Percentiles rank a stretch among this genome's conserved stretches.
Evolutionary conservation across 2,113 vertebrate species (phyloP).

Genomic region (Hippoglossus stenolepis): DNA sequence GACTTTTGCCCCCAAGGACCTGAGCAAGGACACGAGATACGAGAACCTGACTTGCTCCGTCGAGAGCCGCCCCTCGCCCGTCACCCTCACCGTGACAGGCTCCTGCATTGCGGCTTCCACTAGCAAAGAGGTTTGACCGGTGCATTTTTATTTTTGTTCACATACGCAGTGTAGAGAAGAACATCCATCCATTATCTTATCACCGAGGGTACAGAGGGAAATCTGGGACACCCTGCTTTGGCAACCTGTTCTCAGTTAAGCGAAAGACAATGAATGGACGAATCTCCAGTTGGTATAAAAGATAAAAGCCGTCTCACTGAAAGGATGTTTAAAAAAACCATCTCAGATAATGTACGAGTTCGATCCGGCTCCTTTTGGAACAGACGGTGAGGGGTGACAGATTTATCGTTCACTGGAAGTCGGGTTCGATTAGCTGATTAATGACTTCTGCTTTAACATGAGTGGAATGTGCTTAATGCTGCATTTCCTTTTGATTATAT

Average conservation of each 20-base stretch:
- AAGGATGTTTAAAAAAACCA: no score
- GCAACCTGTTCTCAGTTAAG: no score
- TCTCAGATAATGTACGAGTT: no score
- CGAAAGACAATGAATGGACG: no score
- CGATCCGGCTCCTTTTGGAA: background rate
- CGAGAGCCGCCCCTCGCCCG: conserved; percentile 72
- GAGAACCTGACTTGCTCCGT: conserved; percentile 85
- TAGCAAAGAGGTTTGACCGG: conserved; percentile 83
- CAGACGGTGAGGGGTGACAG: conserved; percentile 10
- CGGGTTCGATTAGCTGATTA: no score
- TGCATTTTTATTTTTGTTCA: background rate
- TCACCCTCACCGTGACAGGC: conserved; percentile 85
- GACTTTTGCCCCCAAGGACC: conserved; percentile 83
- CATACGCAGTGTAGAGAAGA: no score
- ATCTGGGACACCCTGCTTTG: no score
- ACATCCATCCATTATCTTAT: no score
- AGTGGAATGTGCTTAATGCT: no score
- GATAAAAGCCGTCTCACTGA: conserved; percentile 1
- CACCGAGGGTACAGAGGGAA: no score
- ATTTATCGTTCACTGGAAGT: conserved; percentile 22
- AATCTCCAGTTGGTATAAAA: background rate
- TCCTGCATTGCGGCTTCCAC: conserved; percentile 79
- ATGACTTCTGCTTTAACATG: no score
- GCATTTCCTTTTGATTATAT: no score
- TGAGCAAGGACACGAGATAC: conserved; percentile 78